Evolutionary conservation across 2,888 invertebrate species (phyloP).

Genomic region (Aphidius colemani): DNA sequence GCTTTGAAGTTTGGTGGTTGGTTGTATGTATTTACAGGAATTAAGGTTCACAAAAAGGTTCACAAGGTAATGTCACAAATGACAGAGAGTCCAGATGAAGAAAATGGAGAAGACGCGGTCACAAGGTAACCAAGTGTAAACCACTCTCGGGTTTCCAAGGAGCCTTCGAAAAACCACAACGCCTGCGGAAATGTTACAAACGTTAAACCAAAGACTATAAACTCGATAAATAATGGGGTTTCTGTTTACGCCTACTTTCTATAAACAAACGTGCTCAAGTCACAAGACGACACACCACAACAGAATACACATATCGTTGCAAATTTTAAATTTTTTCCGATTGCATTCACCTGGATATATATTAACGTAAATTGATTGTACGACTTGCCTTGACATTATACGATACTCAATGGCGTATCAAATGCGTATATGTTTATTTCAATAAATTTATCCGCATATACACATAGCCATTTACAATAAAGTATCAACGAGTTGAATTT

Average conservation of each 20-base stretch:
- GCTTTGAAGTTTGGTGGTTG: slow-evolving; percentile 7
- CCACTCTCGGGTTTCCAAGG: slow-evolving; percentile 21
- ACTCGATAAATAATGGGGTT: slow-evolving; percentile 39
- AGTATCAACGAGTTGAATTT: no score
- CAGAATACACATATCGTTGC: neutral
- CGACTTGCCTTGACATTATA: neutral
- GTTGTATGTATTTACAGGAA: slow-evolving; percentile 1
- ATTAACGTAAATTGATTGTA: slow-evolving; percentile 20
- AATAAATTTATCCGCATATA: no score
- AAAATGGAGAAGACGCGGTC: slow-evolving; percentile 16
- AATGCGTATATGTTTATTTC: no score
- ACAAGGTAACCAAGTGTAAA: slow-evolving; percentile 21
- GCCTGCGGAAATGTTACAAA: slow-evolving; percentile 31
- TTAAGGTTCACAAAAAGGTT: neutral
- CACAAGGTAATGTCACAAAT: neutral
- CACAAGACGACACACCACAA: slow-evolving; percentile 5
- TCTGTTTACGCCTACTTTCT: slow-evolving; percentile 38
- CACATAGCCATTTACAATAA: no score
- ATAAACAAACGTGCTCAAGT: neutral
- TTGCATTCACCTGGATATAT: slow-evolving; percentile 13
- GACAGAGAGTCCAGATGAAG: neutral
- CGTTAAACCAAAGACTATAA: slow-evolving; percentile 32
- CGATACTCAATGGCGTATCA: no score
- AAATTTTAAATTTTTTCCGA: slow-evolving; percentile 12
- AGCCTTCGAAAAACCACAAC: slow-evolving; percentile 29